These are phyloP conservation scores for Pseudomyrmex sp. DNA, from an alignment of 1,140 invertebrate genomes.

Conservation along the genomic window DNA sequence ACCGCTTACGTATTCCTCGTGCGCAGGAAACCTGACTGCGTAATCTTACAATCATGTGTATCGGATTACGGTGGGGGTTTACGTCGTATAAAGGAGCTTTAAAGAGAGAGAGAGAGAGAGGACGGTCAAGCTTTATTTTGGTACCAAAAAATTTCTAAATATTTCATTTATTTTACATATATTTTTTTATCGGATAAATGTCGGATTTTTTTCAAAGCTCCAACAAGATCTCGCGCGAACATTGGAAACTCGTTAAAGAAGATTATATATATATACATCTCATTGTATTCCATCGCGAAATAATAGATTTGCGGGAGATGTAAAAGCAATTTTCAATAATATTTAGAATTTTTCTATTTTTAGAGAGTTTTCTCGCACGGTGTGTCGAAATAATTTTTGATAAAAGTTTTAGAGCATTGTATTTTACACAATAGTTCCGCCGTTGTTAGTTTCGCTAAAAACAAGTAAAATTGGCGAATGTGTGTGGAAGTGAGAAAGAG, in stretches of 20 bases:
- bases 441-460: not conserved
- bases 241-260: not conserved
- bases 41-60: slow-evolving; percentile 58
- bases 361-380: too few species aligned
- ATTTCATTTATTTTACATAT: not conserved
- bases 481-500: too few species aligned
- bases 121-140: slow-evolving; percentile 8
- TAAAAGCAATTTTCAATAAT: not conserved
- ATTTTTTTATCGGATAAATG: not conserved
- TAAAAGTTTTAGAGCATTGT: too few species aligned
- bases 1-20: slow-evolving; percentile 43
- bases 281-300: too few species aligned
- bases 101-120: not conserved
- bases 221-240: not conserved
- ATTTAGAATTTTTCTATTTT: not conserved
- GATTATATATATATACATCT: not conserved
- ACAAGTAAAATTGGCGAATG: not conserved
- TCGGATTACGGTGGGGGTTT: slow-evolving; percentile 26
- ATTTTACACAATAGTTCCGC: too few species aligned
- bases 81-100: not conserved
- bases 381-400: too few species aligned
- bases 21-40: slow-evolving; percentile 25
- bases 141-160: slow-evolving; percentile 3
- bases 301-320: too few species aligned
- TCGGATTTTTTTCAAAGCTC: not conserved